Percentiles rank a stretch among this genome's conserved stretches.
phyloP scores from a whole-genome alignment of 2,113 vertebrate genomes.

The Notechis scutatus region DNA sequence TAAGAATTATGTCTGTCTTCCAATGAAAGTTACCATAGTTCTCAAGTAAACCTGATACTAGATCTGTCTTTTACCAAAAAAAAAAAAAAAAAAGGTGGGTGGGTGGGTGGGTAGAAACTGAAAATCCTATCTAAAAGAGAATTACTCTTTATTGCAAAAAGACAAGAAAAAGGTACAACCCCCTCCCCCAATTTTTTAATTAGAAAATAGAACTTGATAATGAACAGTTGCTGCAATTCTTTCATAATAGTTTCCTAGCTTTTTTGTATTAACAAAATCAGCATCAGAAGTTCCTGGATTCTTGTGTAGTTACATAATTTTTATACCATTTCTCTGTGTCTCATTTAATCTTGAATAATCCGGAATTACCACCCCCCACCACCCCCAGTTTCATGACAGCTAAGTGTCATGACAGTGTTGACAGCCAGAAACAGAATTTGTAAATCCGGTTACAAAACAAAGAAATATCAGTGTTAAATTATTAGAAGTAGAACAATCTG shows the following conservation, averaged over 20 bases:
- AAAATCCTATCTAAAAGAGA: background rate
- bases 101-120: background rate
- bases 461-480: background rate
- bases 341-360: background rate
- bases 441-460: background rate
- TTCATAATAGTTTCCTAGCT: background rate
- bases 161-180: background rate
- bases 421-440: background rate
- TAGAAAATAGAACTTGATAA: background rate
- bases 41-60: background rate
- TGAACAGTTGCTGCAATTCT: background rate
- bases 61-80: background rate
- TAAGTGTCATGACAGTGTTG: background rate
- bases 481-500: background rate
- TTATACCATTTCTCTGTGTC: background rate
- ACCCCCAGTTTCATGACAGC: background rate
- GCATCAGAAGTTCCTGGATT: background rate
- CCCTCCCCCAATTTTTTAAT: background rate
- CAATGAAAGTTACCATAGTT: background rate
- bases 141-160: background rate
- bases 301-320: background rate
- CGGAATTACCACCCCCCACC: background rate
- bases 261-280: background rate
- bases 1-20: background rate
- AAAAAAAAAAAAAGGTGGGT: background rate